Percentiles rank a stretch among this genome's conserved stretches.
These are phyloP conservation scores for Cynoglossus semilaevis DNA, from an alignment of 2,113 vertebrate genomes.

Conservation along the genomic window DNA sequence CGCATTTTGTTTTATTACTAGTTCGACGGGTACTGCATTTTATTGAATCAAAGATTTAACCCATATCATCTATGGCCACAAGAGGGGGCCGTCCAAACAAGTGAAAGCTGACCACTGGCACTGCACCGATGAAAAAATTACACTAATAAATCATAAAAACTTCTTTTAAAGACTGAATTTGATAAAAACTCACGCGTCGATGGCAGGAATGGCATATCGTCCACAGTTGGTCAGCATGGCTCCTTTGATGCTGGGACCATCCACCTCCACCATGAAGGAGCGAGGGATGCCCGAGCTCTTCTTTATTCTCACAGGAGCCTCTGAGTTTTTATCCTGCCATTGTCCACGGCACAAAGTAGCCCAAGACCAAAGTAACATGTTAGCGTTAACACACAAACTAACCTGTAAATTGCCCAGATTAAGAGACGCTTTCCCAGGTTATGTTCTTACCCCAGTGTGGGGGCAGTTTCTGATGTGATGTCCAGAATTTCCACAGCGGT, in stretches of 20 bases:
- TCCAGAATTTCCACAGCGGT: conserved; percentile 90
- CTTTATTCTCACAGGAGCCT: conserved; percentile 87
- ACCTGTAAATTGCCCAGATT: not conserved
- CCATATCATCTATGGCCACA: too few relatives aligned
- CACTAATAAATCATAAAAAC: too few relatives aligned
- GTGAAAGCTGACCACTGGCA: too few relatives aligned
- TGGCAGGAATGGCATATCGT: conserved; percentile 91
- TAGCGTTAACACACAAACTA: not conserved
- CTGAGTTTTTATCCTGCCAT: conserved; percentile 88
- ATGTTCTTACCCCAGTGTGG: conserved; percentile 82
- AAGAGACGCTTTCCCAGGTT: not conserved
- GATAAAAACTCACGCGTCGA: conserved; percentile 93
- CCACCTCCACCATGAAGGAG: conserved; percentile 97
- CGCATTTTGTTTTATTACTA: too few relatives aligned
- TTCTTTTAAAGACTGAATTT: too few relatives aligned
- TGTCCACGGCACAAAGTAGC: conserved; percentile 11
- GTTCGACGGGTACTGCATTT: too few relatives aligned
- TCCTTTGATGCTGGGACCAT: conserved; percentile 92
- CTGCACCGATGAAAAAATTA: too few relatives aligned
- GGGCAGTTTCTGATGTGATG: conserved; percentile 98
- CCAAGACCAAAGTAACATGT: not conserved
- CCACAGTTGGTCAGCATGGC: conserved; percentile 97
- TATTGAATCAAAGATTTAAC: too few relatives aligned
- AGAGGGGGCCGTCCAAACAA: too few relatives aligned
- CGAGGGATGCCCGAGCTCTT: conserved; percentile 97